These are phyloP conservation scores for Neodiprion pinetum DNA, from an alignment of 1,140 invertebrate species.

Conservation along the genomic window DNA sequence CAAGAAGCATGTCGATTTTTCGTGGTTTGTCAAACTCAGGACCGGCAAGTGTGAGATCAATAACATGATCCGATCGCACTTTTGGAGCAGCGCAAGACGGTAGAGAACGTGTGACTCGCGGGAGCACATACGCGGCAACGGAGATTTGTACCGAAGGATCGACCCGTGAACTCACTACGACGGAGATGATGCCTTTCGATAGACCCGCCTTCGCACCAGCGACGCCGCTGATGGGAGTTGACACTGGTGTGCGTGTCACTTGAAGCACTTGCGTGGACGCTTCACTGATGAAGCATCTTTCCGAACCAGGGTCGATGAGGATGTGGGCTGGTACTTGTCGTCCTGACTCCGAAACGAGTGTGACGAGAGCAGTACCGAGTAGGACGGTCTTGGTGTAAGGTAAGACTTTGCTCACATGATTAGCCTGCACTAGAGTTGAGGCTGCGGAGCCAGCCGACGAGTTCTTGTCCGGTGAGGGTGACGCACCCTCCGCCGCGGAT, in stretches of 20 bases:
- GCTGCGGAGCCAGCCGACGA: neutral
- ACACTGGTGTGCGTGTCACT: neutral
- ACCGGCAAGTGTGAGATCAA: neutral
- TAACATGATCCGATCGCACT: neutral
- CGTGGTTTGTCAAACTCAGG: neutral
- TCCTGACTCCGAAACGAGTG: neutral
- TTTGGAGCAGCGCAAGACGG: neutral
- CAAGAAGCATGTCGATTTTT: conserved; percentile 18
- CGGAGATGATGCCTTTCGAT: neutral
- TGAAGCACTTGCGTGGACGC: neutral
- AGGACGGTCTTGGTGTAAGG: neutral
- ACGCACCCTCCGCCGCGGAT: neutral
- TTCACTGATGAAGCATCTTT: neutral
- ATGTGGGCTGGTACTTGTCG: neutral
- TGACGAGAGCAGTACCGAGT: neutral
- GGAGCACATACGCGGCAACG: conserved; percentile 20
- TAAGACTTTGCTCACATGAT: no score
- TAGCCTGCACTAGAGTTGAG: neutral
- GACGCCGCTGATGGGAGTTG: conserved; percentile 1
- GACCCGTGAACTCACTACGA: neutral
- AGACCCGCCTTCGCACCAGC: no score
- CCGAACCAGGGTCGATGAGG: conserved; percentile 7
- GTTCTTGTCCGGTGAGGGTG: neutral
- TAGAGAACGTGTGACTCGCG: conserved; percentile 21
- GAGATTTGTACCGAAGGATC: neutral